These are phyloP conservation scores for Apocheima hispidaria DNA, from an alignment of 2,888 invertebrate species.

Conservation along the genomic window DNA sequence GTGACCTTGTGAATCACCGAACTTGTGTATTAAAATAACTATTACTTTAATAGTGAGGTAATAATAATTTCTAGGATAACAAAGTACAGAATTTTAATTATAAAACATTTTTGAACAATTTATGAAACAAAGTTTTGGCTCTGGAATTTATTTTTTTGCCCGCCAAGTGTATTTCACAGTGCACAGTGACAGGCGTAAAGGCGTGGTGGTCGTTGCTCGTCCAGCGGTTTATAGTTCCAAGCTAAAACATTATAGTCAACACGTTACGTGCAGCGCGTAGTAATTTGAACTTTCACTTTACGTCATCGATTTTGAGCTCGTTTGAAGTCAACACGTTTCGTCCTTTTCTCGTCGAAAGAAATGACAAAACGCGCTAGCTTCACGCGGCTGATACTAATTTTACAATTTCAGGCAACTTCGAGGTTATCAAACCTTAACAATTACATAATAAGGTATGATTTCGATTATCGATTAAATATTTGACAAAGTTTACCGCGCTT, in stretches of 20 bases:
- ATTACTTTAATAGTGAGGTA: no score
- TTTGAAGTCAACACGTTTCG: neutral
- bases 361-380: neutral
- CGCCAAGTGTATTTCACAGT: no score
- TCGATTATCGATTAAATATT: constrained; percentile 33
- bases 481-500: constrained; percentile 21
- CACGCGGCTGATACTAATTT: neutral
- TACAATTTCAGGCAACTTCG: constrained; percentile 6
- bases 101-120: no score
- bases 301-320: neutral
- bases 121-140: no score
- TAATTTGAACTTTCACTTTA: constrained; percentile 7
- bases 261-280: neutral
- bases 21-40: no score
- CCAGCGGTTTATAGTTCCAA: constrained; percentile 1
- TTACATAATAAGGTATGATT: constrained; percentile 40
- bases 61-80: no score
- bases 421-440: constrained; percentile 43
- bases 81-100: no score
- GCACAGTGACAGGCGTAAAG: no score
- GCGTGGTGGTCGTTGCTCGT: neutral
- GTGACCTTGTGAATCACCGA: no score
- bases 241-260: neutral
- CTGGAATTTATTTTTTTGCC: no score
- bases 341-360: neutral